Percentiles rank a stretch among this genome's conserved stretches.
phyloP scores from a whole-genome alignment of 2,888 invertebrate species.

The Trimorus sp. region DNA sequence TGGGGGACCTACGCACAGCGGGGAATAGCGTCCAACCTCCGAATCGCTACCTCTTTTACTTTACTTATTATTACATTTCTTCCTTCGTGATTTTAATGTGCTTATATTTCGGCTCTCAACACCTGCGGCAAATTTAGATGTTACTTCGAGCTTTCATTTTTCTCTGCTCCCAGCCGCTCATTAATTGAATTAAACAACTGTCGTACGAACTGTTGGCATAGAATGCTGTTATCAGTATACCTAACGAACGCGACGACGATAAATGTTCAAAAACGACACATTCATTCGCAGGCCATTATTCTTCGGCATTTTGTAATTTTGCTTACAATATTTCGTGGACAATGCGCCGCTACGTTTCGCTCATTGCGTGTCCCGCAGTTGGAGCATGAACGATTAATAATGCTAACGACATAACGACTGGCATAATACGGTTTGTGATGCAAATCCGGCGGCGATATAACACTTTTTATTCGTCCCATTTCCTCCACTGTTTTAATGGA shows the following conservation, averaged over 20 bases:
- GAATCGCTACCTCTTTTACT: constrained; percentile 69
- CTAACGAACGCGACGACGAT: too few relatives aligned
- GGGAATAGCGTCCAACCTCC: constrained; percentile 73
- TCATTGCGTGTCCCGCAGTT: constrained; percentile 38
- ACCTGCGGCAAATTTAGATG: constrained; percentile 10
- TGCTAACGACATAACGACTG: constrained; percentile 45
- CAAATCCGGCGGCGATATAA: constrained; percentile 44
- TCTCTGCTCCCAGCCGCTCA: too few relatives aligned
- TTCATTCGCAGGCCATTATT: constrained; percentile 35
- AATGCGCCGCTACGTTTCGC: constrained; percentile 30
- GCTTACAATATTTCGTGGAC: constrained; percentile 38
- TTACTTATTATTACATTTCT: constrained; percentile 58
- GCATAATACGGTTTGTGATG: constrained; percentile 58
- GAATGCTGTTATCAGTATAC: too few relatives aligned
- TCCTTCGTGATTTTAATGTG: constrained; percentile 43
- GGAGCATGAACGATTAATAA: constrained; percentile 49
- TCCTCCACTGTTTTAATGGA: constrained; percentile 58
- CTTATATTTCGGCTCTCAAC: constrained; percentile 29
- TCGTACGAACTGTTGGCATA: too few relatives aligned
- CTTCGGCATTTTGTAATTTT: constrained; percentile 16
- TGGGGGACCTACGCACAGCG: constrained; percentile 76
- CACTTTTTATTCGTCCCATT: constrained; percentile 57
- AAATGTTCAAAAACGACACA: not conserved
- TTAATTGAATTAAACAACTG: too few relatives aligned
- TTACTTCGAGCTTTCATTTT: not conserved